These are phyloP conservation scores for Rhea pennata DNA, from an alignment of 2,113 vertebrate species.

Conservation along the genomic window DNA sequence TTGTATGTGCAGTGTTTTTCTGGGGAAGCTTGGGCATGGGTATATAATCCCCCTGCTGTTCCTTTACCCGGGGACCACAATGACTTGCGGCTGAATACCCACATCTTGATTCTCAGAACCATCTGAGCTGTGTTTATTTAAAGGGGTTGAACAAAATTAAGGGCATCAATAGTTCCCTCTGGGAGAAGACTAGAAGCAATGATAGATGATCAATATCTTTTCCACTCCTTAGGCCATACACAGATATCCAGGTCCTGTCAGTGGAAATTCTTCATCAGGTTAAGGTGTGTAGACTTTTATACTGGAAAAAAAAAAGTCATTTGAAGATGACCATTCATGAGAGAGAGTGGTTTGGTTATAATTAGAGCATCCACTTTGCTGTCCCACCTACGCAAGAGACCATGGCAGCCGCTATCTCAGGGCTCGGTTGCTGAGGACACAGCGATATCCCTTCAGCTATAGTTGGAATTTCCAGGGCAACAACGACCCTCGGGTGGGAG, in stretches of 20 bases:
- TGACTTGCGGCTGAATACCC: background rate
- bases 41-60: background rate
- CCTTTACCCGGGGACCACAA: background rate
- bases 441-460: background rate
- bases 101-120: background rate
- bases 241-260: background rate
- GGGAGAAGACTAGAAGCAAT: background rate
- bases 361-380: background rate
- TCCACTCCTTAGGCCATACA: background rate
- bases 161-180: background rate
- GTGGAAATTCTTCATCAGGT: background rate
- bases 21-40: background rate
- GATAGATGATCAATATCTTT: background rate
- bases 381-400: background rate
- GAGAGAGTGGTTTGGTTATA: background rate
- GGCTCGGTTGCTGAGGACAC: background rate
- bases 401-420: background rate
- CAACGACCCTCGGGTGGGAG: background rate
- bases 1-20: background rate
- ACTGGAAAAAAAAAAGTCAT: background rate
- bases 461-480: background rate
- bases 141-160: background rate
- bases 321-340: background rate
- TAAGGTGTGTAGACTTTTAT: background rate
- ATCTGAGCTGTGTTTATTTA: background rate